Conservation (phyloP, 2,888 invertebrate genomes). For the Brachynemurus nebulosus region DNA sequence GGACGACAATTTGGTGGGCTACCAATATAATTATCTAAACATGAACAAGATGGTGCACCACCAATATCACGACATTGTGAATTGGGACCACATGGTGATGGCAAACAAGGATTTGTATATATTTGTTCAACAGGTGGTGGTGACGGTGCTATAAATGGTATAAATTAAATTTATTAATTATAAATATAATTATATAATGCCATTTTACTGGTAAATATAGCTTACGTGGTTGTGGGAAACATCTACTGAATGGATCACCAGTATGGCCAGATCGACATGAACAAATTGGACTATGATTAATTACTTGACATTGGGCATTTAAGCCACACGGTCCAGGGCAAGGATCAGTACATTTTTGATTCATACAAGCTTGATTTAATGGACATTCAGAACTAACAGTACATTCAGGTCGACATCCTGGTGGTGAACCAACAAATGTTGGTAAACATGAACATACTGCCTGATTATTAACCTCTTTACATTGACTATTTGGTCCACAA, state of each 20-base stretch:
- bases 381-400: constrained; percentile 60
- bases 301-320: constrained; percentile 57
- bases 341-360: constrained; percentile 69
- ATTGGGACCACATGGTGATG: constrained; percentile 32
- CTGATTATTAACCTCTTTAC: constrained; percentile 56
- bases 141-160: constrained; percentile 14
- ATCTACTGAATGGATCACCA: constrained; percentile 63
- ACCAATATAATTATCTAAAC: constrained; percentile 49
- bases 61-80: constrained; percentile 49
- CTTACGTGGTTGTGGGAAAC: constrained; percentile 39
- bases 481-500: constrained; percentile 69
- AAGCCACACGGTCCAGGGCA: constrained; percentile 72
- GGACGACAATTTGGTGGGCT: constrained; percentile 50
- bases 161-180: background rate
- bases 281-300: constrained; percentile 70
- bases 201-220: no score
- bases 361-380: constrained; percentile 58
- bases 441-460: constrained; percentile 56
- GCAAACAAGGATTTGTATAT: constrained; percentile 27
- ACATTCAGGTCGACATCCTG: constrained; percentile 66
- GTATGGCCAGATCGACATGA: constrained; percentile 50
- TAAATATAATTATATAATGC: no score
- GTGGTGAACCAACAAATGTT: constrained; percentile 61
- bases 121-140: constrained; percentile 23
- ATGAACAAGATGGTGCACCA: constrained; percentile 58